Conservation (phyloP, 2,113 vertebrate genomes). For the Pomatorhinus ruficollis region DNA sequence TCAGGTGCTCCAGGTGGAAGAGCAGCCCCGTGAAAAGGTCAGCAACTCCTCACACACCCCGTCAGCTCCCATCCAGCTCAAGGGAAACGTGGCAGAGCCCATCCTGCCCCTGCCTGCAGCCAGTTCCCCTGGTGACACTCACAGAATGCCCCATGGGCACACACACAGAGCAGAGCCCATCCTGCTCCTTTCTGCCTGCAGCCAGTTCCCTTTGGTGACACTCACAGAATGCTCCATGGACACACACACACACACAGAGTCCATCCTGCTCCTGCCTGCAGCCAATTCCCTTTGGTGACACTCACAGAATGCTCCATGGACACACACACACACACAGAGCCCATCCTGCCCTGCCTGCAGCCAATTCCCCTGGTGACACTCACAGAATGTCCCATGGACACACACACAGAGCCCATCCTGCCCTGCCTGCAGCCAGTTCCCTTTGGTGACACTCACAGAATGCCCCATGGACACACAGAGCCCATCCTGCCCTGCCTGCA, state of each 20-base stretch:
- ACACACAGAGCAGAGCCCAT: no score
- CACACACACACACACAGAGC: no score
- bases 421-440: not conserved
- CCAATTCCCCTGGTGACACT: not conserved
- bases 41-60: not conserved
- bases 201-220: not conserved
- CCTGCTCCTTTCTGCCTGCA: not conserved
- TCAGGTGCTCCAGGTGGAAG: not conserved
- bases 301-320: accelerated
- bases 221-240: accelerated
- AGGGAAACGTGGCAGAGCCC: not conserved
- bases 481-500: not conserved
- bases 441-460: no score
- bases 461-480: accelerated
- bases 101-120: not conserved
- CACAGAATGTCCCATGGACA: accelerated
- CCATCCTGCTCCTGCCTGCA: not conserved
- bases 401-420: not conserved
- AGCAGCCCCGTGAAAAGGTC: not conserved
- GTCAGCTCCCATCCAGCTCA: not conserved
- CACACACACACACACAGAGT: no score
- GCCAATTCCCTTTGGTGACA: not conserved
- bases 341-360: not conserved
- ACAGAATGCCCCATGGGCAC: accelerated
- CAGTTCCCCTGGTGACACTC: not conserved